Base-by-base conservation (phyloP, 2,888 invertebrate species). In the Macrophya annulata region DNA sequence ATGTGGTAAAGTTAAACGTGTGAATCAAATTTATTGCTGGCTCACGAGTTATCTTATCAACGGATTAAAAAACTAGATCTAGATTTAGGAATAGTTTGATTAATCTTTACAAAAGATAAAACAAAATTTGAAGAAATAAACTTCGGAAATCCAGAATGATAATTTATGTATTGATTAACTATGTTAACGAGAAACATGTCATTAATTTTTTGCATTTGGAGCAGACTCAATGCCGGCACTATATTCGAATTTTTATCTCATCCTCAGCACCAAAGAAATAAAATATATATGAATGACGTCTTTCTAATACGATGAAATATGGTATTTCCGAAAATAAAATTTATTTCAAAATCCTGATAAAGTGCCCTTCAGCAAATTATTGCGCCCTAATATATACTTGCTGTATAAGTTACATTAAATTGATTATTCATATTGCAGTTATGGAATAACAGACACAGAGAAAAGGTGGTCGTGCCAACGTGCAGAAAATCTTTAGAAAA, bases 401-500 rank as follows among this genome's bases (percentile, higher is more conserved):
- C 31, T 31, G 31, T 55, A n/a, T n/a, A 1, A 55, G n/a, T 8
- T 6, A 12, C 4, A 45, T 21, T 12, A 15, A 55, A 37, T 9
- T 77, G 25, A 21, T 51, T 77, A 1, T 21, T 62, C 62, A 31
- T 84, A 12, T 74, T 84, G 8, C 43, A 92, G 91, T 51, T 91
- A 92, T 99, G 84, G 94, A 95, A 85, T 95, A 97, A 93, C 94
- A 98, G 17, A 95, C 96, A 72, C 89, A 97, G 15, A 59, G 94
- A 94, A 87, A 94, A 95, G 51, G 91, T 94, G 45, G 96, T 96
- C 0, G 92, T 94, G 12, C 94, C 94, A n/a, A 91, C 94, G 37
- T 91, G 95, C 81, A 94, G 94, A 88, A 92, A 94, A 86, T 94
- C 95, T 8, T 86, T 92, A 71, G 90, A 92, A 21, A 93, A 94